Evolutionary conservation across 1,140 invertebrate genomes (phyloP), one percentile per base, ranked within the genome.

Genomic region (Cephus cinctus): DNA sequence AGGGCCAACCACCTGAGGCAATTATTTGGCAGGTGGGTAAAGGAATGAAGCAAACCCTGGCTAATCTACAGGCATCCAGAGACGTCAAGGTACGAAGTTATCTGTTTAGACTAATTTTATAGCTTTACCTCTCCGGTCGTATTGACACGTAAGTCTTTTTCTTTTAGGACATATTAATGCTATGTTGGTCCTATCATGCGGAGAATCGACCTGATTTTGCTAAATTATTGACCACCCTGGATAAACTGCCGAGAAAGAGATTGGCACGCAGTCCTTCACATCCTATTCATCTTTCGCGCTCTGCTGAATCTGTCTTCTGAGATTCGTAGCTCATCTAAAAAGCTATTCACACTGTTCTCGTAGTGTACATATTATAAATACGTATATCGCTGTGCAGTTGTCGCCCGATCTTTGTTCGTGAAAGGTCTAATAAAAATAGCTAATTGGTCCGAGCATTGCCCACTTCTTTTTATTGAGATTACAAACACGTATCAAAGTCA

Each of bases 1-100:
- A 92, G 68, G 86, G 85, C 11, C 88, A 95, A 67, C 90, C 93
- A 19, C 87, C 94, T 0, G 96, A 99, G 77, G 86, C 92, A 1
- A 90, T 98, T 35, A 98, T 99, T 59, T 99, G 95, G 94, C 94
- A 97, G 76, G 93, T 98, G 14, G 95, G 96, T 2, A 90, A 90
- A 63, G 96, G 96, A 43, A 90, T 98, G 78, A 98, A 98, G 69
- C 94, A 96, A 72, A 88, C 95, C 30, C 78, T 98, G 45, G 91
- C 90, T 25, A 95, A 96, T 78, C 83, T 98, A 44, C 91, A 95
- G 75, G 90, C 93, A 15, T 94, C 94, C 5, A 84, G 92, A 50
- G 96, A 99, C 80, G 93, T 98, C 36, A 98, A 98, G 83, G 93
- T 95, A 81, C 18, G 21, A 47, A 43, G 30, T 50, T 48, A 45